Conservation (phyloP, 2,797 vertebrate genomes). For the Champsocephalus esox region DNA sequence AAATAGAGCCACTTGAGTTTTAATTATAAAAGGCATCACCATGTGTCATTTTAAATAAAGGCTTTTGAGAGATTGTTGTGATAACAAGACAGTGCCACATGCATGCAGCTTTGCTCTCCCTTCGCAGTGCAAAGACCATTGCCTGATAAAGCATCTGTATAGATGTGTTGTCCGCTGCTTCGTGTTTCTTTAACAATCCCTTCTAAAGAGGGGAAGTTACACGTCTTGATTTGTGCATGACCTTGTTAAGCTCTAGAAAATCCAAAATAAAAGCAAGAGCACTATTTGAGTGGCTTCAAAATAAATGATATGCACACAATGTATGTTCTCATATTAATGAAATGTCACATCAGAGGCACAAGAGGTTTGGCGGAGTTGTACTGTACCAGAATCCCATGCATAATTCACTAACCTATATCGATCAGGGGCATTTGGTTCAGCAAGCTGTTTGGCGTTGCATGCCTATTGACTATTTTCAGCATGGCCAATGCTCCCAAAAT, state of each 20-base stretch:
- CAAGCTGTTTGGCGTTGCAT: constrained; percentile 56
- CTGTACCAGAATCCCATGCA: constrained; percentile 65
- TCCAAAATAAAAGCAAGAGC: constrained; percentile 20
- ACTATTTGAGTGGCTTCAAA: neutral
- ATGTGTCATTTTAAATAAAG: constrained; percentile 74
- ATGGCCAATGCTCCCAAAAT: constrained; percentile 66
- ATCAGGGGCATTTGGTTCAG: constrained; percentile 71
- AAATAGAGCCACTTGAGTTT: constrained; percentile 79
- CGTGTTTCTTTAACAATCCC: neutral
- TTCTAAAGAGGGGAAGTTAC: neutral
- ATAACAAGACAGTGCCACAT: constrained; percentile 65
- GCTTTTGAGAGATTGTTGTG: constrained; percentile 62
- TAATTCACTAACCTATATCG: constrained; percentile 77
- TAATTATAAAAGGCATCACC: constrained; percentile 77
- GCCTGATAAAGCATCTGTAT: constrained; percentile 3
- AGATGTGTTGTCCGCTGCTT: constrained; percentile 12
- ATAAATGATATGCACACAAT: constrained; percentile 26
- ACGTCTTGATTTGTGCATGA: constrained; percentile 16
- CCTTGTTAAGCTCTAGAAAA: constrained; percentile 21
- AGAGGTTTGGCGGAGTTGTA: constrained; percentile 47
- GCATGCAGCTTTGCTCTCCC: constrained; percentile 34
- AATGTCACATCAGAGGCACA: constrained; percentile 40
- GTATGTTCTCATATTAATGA: constrained; percentile 28
- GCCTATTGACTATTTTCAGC: constrained; percentile 62
- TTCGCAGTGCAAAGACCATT: constrained; percentile 47